These are phyloP conservation scores for Nannoperca obscura DNA, from an alignment of 2,797 vertebrate genomes.

Conservation along the genomic window DNA sequence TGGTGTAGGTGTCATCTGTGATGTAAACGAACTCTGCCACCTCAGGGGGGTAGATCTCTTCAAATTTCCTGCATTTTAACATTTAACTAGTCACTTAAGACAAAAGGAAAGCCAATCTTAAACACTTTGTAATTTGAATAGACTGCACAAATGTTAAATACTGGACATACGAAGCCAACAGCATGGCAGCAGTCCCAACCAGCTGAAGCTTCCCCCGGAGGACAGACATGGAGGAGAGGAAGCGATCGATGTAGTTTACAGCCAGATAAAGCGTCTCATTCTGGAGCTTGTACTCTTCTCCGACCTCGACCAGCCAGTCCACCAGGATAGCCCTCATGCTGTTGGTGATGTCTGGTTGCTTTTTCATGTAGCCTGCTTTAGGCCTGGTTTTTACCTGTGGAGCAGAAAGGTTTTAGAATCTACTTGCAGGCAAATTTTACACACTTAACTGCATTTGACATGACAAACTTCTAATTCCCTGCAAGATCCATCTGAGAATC, in stretches of 20 bases:
- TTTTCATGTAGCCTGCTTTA: constrained; percentile 96
- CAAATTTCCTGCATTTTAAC: constrained; percentile 91
- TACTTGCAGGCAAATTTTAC: neutral
- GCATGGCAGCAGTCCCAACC: constrained; percentile 98
- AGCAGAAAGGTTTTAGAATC: neutral
- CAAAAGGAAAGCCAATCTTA: accelerated
- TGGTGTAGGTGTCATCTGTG: constrained; percentile 98
- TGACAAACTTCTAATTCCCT: no score
- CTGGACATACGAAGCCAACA: constrained; percentile 94
- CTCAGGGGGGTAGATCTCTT: constrained; percentile 99
- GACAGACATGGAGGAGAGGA: constrained; percentile 99
- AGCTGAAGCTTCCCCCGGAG: constrained; percentile 97
- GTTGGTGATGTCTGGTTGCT: constrained; percentile 97
- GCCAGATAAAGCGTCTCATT: constrained; percentile 97
- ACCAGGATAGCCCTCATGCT: constrained; percentile 98
- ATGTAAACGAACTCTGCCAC: constrained; percentile 99
- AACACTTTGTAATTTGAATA: neutral
- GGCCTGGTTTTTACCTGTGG: constrained; percentile 92
- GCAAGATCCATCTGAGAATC: no score
- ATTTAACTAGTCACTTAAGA: neutral
- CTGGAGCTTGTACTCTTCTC: constrained; percentile 98
- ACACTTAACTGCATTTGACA: neutral
- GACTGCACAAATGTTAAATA: accelerated
- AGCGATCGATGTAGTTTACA: constrained; percentile 98
- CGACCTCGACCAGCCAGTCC: constrained; percentile 99